Percentiles rank a stretch among this genome's conserved stretches.
phyloP scores from a whole-genome alignment of 2,888 invertebrate species.

The Hetaerina titia region DNA sequence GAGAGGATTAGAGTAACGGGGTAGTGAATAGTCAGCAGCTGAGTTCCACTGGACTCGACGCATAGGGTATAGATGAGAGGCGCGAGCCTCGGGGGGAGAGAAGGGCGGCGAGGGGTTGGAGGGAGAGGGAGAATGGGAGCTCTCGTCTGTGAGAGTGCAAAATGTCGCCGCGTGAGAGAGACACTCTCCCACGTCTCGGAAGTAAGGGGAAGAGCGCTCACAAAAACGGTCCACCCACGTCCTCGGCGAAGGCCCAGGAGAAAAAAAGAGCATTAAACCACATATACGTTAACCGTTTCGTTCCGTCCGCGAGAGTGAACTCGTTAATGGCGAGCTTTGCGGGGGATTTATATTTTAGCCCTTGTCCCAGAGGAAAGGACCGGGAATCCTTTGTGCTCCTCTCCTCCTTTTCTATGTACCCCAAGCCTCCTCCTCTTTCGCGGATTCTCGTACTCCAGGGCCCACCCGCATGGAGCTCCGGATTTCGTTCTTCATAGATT shows the following conservation, averaged over 20 bases:
- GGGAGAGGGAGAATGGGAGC: neutral
- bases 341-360: conserved; percentile 28
- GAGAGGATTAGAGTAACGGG: too few species aligned
- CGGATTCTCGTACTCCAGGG: neutral
- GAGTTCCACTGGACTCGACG: neutral
- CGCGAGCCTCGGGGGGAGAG: neutral
- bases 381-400: neutral
- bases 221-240: neutral
- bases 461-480: neutral
- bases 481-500: neutral
- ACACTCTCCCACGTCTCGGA: neutral
- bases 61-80: neutral
- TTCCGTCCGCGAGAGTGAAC: neutral
- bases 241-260: neutral
- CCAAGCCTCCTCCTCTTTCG: neutral
- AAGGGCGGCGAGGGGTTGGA: neutral
- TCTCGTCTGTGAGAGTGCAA: neutral
- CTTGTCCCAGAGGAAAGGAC: neutral
- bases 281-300: neutral
- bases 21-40: neutral
- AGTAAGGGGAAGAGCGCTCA: neutral
- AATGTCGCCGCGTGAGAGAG: neutral
- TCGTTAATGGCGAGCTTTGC: conserved; percentile 2
- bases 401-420: neutral
- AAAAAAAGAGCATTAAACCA: neutral